Percentiles rank a stretch among this genome's conserved stretches.
phyloP scores from a whole-genome alignment of 2,888 invertebrate species.

The Acleris laterana region DNA sequence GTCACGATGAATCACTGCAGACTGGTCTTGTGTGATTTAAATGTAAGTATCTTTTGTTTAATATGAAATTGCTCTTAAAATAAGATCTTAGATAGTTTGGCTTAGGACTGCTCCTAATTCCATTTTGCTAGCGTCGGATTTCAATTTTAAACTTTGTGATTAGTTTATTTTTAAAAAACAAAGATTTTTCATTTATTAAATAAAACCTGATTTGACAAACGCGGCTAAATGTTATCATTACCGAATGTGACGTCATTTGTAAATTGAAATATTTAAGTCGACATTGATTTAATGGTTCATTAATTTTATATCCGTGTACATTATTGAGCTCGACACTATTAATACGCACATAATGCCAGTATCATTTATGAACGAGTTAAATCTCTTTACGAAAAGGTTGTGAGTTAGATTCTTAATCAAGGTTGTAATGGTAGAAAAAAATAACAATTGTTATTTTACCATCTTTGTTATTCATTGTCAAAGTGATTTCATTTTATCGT shows the following conservation, averaged over 20 bases:
- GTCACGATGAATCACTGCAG: conserved; percentile 85
- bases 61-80: not conserved
- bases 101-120: too few relatives aligned
- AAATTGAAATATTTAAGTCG: conserved; percentile 6
- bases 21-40: conserved; percentile 88
- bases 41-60: conserved; percentile 69
- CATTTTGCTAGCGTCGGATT: too few relatives aligned
- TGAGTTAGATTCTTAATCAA: not conserved
- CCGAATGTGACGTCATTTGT: conserved; percentile 1
- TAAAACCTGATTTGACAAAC: not conserved
- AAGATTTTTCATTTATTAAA: not conserved
- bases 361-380: too few relatives aligned
- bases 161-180: too few relatives aligned
- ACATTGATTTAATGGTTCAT: conserved; percentile 1
- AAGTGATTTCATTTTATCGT: not conserved
- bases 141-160: too few relatives aligned
- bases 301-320: conserved; percentile 7
- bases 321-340: not conserved
- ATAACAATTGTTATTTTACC: too few relatives aligned
- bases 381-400: not conserved
- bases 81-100: too few relatives aligned
- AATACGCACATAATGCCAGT: too few relatives aligned
- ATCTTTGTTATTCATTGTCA: too few relatives aligned
- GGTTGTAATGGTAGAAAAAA: not conserved
- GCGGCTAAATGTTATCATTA: conserved; percentile 2